phyloP scores from a whole-genome alignment of 2,888 invertebrate species.

The Marasmarcha lunaedactyla region DNA sequence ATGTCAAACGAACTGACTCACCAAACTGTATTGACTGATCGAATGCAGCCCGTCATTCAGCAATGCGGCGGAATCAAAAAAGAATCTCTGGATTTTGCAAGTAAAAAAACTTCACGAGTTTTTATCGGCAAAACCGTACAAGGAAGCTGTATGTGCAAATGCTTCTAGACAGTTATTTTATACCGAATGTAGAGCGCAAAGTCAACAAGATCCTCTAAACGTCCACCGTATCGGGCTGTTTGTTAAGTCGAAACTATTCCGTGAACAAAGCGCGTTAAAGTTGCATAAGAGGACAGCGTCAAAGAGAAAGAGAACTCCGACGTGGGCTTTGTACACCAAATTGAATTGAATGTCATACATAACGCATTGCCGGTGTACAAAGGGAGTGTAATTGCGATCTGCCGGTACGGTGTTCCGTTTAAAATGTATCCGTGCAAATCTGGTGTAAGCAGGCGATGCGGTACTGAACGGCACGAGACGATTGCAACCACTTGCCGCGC shows the following conservation, averaged over 20 bases:
- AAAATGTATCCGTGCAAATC: constrained; percentile 61
- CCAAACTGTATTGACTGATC: constrained; percentile 4
- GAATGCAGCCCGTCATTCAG: neutral
- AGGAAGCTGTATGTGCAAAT: too few species aligned
- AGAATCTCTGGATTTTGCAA: constrained; percentile 1
- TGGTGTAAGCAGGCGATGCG: constrained; percentile 31
- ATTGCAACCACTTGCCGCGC: constrained; percentile 25
- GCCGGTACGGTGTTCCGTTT: constrained; percentile 45
- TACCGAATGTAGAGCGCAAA: neutral
- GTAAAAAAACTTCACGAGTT: too few species aligned
- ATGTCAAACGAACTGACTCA: constrained; percentile 21
- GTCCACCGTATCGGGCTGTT: neutral
- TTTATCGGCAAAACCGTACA: too few species aligned
- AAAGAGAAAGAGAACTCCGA: constrained; percentile 58
- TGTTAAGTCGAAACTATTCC: constrained; percentile 31
- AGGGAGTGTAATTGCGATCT: constrained; percentile 64
- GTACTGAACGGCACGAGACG: constrained; percentile 18
- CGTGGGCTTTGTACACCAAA: constrained; percentile 57
- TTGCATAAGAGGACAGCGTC: constrained; percentile 46
- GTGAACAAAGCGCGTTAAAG: constrained; percentile 36
- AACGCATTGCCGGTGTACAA: constrained; percentile 58
- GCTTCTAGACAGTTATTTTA: neutral
- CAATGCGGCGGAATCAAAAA: neutral
- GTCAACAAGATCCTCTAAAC: neutral
- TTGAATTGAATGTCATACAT: constrained; percentile 64